Evolutionary conservation across 2,888 invertebrate species (phyloP).

Genomic region (Listrodromus nycthemerus): DNA sequence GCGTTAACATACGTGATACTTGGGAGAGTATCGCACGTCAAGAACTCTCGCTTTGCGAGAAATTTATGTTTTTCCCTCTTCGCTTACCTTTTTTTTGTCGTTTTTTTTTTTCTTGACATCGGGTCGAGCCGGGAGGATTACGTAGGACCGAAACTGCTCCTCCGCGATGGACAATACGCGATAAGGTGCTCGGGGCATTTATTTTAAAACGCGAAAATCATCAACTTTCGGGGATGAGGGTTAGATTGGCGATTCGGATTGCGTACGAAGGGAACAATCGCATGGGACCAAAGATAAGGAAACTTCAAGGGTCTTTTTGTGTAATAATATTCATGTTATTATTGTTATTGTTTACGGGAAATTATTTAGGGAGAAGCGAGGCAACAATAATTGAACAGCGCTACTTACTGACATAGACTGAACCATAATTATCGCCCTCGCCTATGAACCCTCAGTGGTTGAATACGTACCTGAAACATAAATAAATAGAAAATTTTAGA

Average conservation of each 20-base stretch:
- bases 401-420: background rate
- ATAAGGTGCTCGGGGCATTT: constrained; percentile 10
- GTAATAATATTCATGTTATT: too few species aligned
- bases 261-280: background rate
- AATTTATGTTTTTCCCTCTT: constrained; percentile 73
- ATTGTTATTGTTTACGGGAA: too few species aligned
- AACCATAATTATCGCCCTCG: background rate
- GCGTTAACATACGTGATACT: constrained; percentile 37
- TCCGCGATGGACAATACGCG: constrained; percentile 27
- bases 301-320: background rate
- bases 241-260: constrained; percentile 3
- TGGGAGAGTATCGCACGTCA: background rate
- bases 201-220: constrained; percentile 15
- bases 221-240: constrained; percentile 4
- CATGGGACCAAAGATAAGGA: background rate
- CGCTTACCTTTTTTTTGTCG: background rate
- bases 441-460: background rate
- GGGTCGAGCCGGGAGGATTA: background rate
- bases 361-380: too few species aligned
- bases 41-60: constrained; percentile 61
- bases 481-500: background rate
- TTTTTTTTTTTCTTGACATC: constrained; percentile 10
- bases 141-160: constrained; percentile 27
- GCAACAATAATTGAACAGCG: background rate
- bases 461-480: constrained; percentile 7